Evolutionary conservation across 2,797 vertebrate genomes (phyloP).

Genomic region (Phalanger gymnotis): DNA sequence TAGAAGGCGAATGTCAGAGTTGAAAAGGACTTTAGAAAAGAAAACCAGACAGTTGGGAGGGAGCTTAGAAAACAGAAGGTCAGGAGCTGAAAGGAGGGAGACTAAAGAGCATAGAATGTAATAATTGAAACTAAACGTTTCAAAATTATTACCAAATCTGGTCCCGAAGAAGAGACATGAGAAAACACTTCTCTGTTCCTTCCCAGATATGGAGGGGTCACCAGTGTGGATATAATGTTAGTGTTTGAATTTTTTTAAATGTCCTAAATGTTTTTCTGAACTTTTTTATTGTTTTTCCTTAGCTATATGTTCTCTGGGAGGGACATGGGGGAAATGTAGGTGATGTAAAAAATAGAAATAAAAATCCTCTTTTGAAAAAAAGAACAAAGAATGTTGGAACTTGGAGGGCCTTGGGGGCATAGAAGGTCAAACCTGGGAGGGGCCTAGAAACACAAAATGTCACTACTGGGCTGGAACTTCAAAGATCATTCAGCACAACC

Average conservation of each 20-base stretch:
- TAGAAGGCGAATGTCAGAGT: not conserved
- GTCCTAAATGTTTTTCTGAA: not conserved
- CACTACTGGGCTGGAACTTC: not conserved
- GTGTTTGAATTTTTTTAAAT: not conserved
- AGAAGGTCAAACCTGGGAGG: not conserved
- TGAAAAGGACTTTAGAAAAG: not conserved
- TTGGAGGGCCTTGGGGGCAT: not conserved
- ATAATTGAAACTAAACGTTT: not conserved
- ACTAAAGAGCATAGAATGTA: not conserved
- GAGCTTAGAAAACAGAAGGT: not conserved
- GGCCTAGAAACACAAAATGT: not conserved
- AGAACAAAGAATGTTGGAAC: not conserved
- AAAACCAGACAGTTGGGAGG: not conserved
- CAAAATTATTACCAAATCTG: not conserved
- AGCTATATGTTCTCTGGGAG: not conserved
- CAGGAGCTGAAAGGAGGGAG: not conserved
- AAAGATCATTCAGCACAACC: not conserved
- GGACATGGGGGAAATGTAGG: not conserved
- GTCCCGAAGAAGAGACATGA: not conserved
- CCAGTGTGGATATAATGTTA: not conserved
- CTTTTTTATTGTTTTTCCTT: not conserved
- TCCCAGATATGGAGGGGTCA: not conserved
- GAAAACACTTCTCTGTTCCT: not conserved
- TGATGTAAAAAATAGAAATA: not conserved
- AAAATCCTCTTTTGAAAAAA: not conserved